These are phyloP conservation scores for Ditula angustiorana DNA, from an alignment of 2,888 invertebrate species.

Conservation along the genomic window DNA sequence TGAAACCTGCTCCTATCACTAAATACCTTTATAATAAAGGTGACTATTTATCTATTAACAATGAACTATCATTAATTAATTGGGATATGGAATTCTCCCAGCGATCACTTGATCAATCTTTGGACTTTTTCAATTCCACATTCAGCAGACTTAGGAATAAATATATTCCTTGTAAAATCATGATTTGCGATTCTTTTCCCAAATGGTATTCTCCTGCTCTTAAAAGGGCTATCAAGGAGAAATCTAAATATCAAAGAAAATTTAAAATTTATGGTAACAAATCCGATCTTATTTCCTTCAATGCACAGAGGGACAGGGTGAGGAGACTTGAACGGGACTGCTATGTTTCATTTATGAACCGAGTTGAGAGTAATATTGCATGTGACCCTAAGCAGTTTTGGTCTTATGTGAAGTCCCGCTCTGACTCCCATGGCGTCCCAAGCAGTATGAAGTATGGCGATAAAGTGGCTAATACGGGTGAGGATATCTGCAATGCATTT, in stretches of 20 bases:
- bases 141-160: background rate
- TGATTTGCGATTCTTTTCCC: background rate
- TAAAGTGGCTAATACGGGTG: background rate
- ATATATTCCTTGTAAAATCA: background rate
- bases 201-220: background rate
- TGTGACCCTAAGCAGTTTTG: background rate
- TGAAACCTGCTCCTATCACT: background rate
- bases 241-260: background rate
- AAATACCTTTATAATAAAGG: background rate
- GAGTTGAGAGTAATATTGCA: background rate
- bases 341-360: background rate
- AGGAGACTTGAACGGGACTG: background rate
- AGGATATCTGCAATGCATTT: background rate
- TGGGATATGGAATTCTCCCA: background rate
- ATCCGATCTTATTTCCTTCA: no score
- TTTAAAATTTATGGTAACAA: conserved; percentile 4
- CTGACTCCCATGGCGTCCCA: background rate
- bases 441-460: background rate
- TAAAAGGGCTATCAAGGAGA: background rate
- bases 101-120: background rate
- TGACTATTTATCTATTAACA: background rate
- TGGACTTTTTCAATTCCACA: background rate
- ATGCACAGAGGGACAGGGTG: no score
- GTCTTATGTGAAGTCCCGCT: background rate
- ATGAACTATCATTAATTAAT: background rate